Conservation (phyloP, 2,797 vertebrate genomes). For the Ctenopoma kingsleyae region DNA sequence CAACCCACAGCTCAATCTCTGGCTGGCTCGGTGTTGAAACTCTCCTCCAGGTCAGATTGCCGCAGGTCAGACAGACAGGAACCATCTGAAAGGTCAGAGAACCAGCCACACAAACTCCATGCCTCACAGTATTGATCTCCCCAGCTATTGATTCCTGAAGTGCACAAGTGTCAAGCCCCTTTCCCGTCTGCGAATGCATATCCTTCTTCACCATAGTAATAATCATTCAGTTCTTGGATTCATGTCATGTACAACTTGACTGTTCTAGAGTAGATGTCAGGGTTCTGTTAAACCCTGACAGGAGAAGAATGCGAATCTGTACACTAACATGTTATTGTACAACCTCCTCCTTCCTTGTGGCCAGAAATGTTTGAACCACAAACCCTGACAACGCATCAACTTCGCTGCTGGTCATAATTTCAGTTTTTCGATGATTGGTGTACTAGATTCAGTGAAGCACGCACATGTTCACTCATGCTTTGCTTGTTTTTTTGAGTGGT, state of each 20-base stretch:
- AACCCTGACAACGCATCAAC: conserved; percentile 2
- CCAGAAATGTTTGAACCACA: conserved; percentile 13
- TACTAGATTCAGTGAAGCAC: background rate
- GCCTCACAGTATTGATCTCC: conserved; percentile 31
- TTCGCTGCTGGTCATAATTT: conserved; percentile 10
- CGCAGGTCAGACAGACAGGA: conserved; percentile 39
- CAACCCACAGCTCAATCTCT: conserved; percentile 21
- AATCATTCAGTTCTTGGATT: conserved; percentile 10
- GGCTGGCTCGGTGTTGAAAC: conserved; percentile 7
- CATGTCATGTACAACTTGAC: background rate
- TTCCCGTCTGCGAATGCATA: background rate
- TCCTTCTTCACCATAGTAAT: background rate
- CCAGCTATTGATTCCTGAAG: conserved; percentile 40
- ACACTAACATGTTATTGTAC: background rate
- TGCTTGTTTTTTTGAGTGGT: background rate
- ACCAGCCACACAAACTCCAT: conserved; percentile 11
- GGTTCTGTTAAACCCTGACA: background rate
- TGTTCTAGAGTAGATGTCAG: background rate
- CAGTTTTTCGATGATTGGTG: conserved; percentile 5
- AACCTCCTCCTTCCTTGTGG: background rate
- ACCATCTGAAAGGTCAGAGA: conserved; percentile 55
- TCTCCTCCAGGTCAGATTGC: conserved; percentile 51
- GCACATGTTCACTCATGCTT: background rate
- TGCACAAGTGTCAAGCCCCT: conserved; percentile 13
- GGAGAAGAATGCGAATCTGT: background rate